These are phyloP conservation scores for Epicampocera succincta DNA, from an alignment of 2,888 invertebrate genomes.

Conservation along the genomic window DNA sequence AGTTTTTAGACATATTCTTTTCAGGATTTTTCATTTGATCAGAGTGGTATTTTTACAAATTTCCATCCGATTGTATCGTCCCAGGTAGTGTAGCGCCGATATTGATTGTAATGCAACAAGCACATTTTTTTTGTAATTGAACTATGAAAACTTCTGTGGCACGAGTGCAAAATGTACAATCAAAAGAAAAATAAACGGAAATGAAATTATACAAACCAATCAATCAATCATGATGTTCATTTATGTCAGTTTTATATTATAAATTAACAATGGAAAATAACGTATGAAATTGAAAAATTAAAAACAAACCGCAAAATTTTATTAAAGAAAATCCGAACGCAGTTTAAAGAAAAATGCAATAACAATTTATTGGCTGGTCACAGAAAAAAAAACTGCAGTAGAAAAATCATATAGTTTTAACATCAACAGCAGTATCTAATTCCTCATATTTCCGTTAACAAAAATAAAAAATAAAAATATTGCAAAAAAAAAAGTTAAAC, in stretches of 20 bases:
- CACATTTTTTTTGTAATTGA: constrained; percentile 24
- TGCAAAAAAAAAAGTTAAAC: constrained; percentile 21
- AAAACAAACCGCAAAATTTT: constrained; percentile 47
- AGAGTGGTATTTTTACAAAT: no score
- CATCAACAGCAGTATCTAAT: constrained; percentile 1
- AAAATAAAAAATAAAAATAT: neutral
- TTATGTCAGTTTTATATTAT: neutral
- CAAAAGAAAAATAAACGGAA: constrained; percentile 29
- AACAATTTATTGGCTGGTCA: constrained; percentile 39
- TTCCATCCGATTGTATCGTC: neutral
- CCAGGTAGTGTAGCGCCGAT: neutral
- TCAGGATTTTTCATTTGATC: neutral
- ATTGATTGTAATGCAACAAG: constrained; percentile 19
- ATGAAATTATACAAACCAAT: constrained; percentile 31
- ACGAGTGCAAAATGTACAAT: constrained; percentile 28
- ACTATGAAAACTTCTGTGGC: constrained; percentile 27
- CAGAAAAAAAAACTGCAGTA: constrained; percentile 14
- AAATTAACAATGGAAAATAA: neutral
- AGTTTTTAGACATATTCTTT: no score
- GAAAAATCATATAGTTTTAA: constrained; percentile 12
- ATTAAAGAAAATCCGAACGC: constrained; percentile 14
- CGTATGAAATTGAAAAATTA: constrained; percentile 6
- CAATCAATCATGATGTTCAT: neutral
- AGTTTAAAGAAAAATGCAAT: constrained; percentile 39
- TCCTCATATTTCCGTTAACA: constrained; percentile 39